Evolutionary conservation across 2,113 vertebrate genomes (phyloP), one percentile per base, ranked within the genome.

Genomic region (Gracilinanus agilis): DNA sequence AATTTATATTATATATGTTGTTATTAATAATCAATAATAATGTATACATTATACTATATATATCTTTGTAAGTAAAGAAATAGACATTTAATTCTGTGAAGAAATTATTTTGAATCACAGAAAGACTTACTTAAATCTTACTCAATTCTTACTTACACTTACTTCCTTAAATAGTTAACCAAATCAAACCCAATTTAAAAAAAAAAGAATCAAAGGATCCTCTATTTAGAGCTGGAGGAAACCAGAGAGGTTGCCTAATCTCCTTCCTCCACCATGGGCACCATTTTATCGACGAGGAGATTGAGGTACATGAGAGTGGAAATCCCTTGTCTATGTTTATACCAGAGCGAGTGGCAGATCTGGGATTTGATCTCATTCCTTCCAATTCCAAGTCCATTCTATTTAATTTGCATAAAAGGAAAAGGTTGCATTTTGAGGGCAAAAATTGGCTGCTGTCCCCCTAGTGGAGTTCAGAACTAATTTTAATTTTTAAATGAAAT

Each of bases 401-500:
- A 21, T 23, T 83, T 83, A 93, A 91, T 90, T 34, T 95, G 25
- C 24, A 89, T 91, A 92, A 88, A 92, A 89, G 75, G 93, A 94
- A 90, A 67, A 83, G n/a, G 93, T 3, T 54, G 29, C 88, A 88
- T 83, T 56, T 89, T 54, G 93, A 93, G 24, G n/a, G 24, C 19
- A 90, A 94, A 3, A 54, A 1, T 4, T 67, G 0, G 61, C 75
- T 95, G 25, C 29, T 90, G 53, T 54, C 92, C 53, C 53, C 54
- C 96, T 95, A 91, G 58, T 94, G 92, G 94, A 25, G 90, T 88
- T 93, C 89, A 91, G 61, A 95, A 89, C 3, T 40, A 83, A 94
- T 44, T 92, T 56, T 95, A 91, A 90, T 55, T 96, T 94, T n/a
- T 95, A 97, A 97, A 12, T 89, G 91, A 95, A 53, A 49, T 54